Conservation (phyloP, 2,113 vertebrate species). For the Herpailurus yagouaroundi region DNA sequence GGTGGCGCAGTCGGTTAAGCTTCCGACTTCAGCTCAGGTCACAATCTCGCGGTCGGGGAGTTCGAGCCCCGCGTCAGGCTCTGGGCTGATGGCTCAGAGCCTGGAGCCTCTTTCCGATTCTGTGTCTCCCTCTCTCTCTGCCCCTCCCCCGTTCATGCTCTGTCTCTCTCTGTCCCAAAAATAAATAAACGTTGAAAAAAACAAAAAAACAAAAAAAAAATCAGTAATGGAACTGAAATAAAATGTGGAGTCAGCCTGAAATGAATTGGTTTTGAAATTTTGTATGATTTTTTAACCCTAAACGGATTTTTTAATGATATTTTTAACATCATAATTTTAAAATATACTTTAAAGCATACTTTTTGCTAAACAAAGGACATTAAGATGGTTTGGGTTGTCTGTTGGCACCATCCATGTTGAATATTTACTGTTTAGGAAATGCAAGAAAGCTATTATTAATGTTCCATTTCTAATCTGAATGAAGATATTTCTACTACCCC, state of each 20-base stretch:
- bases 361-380: not conserved
- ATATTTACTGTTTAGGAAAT: slow-evolving; percentile 38
- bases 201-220: too few species aligned
- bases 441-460: not conserved
- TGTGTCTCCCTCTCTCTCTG: too few species aligned
- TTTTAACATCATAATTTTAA: not conserved
- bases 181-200: too few species aligned
- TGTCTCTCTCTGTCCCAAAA: too few species aligned
- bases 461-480: not conserved
- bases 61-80: too few species aligned
- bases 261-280: slow-evolving; percentile 21
- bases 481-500: not conserved
- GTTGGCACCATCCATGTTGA: not conserved
- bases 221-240: not conserved
- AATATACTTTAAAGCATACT: not conserved
- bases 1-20: too few species aligned
- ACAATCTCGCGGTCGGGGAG: too few species aligned
- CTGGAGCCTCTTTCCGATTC: too few species aligned
- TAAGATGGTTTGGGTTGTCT: not conserved
- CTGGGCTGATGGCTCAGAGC: too few species aligned
- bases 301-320: not conserved
- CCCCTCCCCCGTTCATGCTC: too few species aligned
- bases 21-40: too few species aligned
- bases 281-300: not conserved
- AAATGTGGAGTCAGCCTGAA: not conserved